These are phyloP conservation scores for Atopsyche davidsoni DNA, from an alignment of 1,140 invertebrate species.

Conservation along the genomic window DNA sequence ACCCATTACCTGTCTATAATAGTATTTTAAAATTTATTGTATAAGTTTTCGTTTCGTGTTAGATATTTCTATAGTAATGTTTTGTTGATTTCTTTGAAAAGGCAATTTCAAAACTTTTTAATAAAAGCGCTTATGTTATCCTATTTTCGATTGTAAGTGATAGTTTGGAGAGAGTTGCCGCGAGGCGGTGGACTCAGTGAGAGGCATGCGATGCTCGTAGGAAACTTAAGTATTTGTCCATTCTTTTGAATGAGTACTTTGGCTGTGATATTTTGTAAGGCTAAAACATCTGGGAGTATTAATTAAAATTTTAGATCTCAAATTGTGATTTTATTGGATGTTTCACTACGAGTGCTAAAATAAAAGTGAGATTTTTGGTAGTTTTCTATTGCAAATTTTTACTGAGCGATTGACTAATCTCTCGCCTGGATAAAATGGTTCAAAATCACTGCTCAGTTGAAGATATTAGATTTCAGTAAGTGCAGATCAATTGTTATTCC, in stretches of 20 bases:
- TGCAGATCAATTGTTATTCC: conserved; percentile 16
- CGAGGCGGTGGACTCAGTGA: no score
- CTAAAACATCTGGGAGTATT: conserved; percentile 38
- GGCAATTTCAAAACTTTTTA: no score
- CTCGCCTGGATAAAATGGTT: neutral
- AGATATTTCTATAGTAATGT: no score
- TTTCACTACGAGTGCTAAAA: conserved; percentile 18
- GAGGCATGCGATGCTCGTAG: no score
- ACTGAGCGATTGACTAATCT: neutral
- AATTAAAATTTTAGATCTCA: conserved; percentile 40
- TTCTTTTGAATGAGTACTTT: conserved; percentile 21
- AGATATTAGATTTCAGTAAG: conserved; percentile 5
- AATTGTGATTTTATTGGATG: conserved; percentile 35
- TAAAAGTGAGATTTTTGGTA: conserved; percentile 19
- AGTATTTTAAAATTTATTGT: neutral
- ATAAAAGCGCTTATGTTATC: no score
- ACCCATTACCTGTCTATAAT: no score
- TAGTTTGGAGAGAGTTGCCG: no score
- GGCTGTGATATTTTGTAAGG: conserved; percentile 35
- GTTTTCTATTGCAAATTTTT: conserved; percentile 18
- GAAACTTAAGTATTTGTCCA: conserved; percentile 24
- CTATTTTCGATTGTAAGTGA: no score
- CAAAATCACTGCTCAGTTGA: neutral
- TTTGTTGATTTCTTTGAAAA: no score
- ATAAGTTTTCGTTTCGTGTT: no score